phyloP scores from a whole-genome alignment of 2,113 vertebrate genomes.

The Oncorhynchus clarkii region DNA sequence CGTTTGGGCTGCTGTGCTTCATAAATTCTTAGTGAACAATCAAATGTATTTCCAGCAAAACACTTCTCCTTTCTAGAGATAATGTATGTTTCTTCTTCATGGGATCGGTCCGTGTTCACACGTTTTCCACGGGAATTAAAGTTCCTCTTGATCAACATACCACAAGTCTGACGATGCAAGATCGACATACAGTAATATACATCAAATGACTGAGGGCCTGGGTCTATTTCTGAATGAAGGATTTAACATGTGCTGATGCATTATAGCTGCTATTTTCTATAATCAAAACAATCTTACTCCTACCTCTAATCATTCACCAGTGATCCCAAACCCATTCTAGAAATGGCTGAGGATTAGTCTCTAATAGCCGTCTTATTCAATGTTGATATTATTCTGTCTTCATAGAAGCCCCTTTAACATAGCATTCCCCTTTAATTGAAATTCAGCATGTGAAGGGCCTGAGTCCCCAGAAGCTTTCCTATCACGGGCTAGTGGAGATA shows the following conservation, averaged over 20 bases:
- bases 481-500: constrained; percentile 56
- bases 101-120: constrained; percentile 15
- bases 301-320: not conserved
- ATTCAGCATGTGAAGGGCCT: constrained; percentile 48
- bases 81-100: constrained; percentile 38
- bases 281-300: not conserved
- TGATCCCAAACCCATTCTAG: not conserved
- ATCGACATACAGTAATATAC: not conserved
- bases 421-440: constrained; percentile 52
- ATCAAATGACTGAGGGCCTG: not conserved
- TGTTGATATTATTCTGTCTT: not conserved
- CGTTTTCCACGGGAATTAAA: not conserved
- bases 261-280: too few relatives aligned
- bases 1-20: constrained; percentile 39
- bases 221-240: not conserved
- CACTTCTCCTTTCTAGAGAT: constrained; percentile 23
- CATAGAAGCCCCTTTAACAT: constrained; percentile 1
- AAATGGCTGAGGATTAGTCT: constrained; percentile 20
- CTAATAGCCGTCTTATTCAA: constrained; percentile 26
- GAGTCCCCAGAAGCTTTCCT: constrained; percentile 53
- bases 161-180: constrained; percentile 1
- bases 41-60: constrained; percentile 36
- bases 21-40: constrained; percentile 36
- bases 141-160: constrained; percentile 9
- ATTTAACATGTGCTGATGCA: constrained; percentile 7